Percentiles rank a stretch among this genome's conserved stretches.
These are phyloP conservation scores for Reticulitermes speratus DNA, from an alignment of 1,140 invertebrate species.

Conservation along the genomic window DNA sequence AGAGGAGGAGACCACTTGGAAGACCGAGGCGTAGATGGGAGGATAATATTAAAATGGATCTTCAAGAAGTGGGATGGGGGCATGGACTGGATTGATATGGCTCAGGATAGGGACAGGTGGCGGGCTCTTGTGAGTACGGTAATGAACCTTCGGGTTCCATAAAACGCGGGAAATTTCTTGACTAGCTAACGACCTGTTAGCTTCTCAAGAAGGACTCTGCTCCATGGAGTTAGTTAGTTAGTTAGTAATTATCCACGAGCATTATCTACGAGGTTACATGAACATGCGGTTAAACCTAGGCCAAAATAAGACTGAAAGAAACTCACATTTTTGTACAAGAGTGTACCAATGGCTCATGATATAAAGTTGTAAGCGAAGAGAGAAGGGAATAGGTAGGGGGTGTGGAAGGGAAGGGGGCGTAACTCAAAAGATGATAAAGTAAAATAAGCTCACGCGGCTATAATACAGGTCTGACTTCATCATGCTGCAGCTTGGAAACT, in stretches of 20 bases:
- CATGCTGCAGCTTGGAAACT: background rate
- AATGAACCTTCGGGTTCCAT: too few relatives aligned
- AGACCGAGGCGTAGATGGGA: too few relatives aligned
- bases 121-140: too few relatives aligned
- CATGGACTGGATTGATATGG: too few relatives aligned
- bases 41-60: too few relatives aligned
- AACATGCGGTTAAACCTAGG: background rate
- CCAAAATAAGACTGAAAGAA: background rate
- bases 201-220: too few relatives aligned
- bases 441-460: background rate
- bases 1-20: too few relatives aligned
- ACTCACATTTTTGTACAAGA: background rate
- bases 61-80: too few relatives aligned
- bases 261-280: background rate
- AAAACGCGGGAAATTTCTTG: too few relatives aligned
- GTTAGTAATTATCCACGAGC: background rate
- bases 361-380: background rate
- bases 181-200: too few relatives aligned
- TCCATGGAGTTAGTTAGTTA: too few relatives aligned
- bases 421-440: conserved; percentile 14
- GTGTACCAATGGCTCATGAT: background rate
- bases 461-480: background rate
- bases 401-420: background rate
- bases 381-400: background rate
- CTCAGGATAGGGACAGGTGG: too few relatives aligned